Evolutionary conservation across 2,888 invertebrate genomes (phyloP), one percentile per base, ranked within the genome.

Genomic region (Mesorhabditis sp.): DNA sequence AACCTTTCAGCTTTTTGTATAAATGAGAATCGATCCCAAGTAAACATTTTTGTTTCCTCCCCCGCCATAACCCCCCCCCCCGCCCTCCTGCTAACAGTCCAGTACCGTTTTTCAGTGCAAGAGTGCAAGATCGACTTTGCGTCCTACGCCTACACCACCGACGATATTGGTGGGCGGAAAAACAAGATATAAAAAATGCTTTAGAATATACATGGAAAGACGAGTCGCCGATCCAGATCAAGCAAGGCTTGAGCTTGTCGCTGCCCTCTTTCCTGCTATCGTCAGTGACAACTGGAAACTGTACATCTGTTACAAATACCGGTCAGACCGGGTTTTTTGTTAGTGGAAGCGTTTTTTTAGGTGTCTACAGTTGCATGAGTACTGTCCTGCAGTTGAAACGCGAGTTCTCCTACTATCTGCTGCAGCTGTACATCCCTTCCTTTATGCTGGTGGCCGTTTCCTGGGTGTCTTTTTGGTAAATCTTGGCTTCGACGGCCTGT

Each of bases 101-200:
- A 28, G 28, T 28, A 28, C 28, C 28, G 28, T 28, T 71, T 72
- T 67, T 42, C 28, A 70, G 74, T 76, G 0, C 76, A 76, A 45
- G 72, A 92, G 74, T 95, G 95, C 88, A 93, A 93, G 70, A 90
- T 96, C 79, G 90, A 93, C 85, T 95, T 95, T 92, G 95, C 95
- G 79, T 94, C 94, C 87, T 96, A 96, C 87, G 96, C 95, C 76
- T 97, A 95, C 92, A 95, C 95, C 64, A 95, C 94, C 61, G 92
- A 93, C 81, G 95, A 95, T 88, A 90, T 95, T 85, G 93, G 76
- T 76, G 4, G 63, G 67, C 28, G 5, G 4, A 3, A 3, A 62
- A 7, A 67, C 2, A n/a, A 45, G 4, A 43, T 41, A 50, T 28
- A 13, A n/a, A 10, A 62, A 7, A 13, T 43, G 6, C 65, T 74